A percentile compares a stretch with the other conserved stretches of the same genome.
phyloP scores from a whole-genome alignment of 2,888 invertebrate species.

The Scotopteryx bipunctaria region DNA sequence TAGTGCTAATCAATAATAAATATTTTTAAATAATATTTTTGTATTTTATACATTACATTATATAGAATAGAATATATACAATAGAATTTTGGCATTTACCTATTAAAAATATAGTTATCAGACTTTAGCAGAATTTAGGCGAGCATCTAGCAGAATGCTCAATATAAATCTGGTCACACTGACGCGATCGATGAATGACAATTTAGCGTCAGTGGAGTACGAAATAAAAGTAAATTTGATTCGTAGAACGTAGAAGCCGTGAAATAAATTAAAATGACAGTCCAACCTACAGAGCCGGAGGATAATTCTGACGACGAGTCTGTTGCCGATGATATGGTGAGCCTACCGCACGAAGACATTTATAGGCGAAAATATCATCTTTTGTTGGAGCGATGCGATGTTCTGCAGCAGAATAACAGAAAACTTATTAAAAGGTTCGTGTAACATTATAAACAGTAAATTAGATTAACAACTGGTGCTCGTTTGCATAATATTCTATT shows the following conservation, averaged over 20 bases:
- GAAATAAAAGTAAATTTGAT: conserved; percentile 71
- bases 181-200: conserved; percentile 44
- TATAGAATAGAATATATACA: too few species aligned
- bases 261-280: conserved; percentile 84
- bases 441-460: conserved; percentile 37
- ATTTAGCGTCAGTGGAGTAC: conserved; percentile 47
- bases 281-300: conserved; percentile 79
- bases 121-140: too few species aligned
- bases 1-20: too few species aligned
- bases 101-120: too few species aligned
- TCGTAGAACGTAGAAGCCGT: conserved; percentile 72
- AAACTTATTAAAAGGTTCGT: conserved; percentile 86
- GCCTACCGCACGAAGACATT: conserved; percentile 84
- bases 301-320: conserved; percentile 79
- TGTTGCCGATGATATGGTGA: conserved; percentile 76
- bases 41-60: too few species aligned
- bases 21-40: too few species aligned
- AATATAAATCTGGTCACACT: too few species aligned
- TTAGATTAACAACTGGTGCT: conserved; percentile 36
- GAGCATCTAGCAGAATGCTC: too few species aligned
- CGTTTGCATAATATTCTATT: conserved; percentile 36
- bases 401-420: conserved; percentile 90
- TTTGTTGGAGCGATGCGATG: conserved; percentile 88
- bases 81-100: too few species aligned
- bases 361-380: conserved; percentile 89